Evolutionary conservation across 2,113 vertebrate genomes (phyloP).

Genomic region (Phalacrocorax brasilianus): DNA sequence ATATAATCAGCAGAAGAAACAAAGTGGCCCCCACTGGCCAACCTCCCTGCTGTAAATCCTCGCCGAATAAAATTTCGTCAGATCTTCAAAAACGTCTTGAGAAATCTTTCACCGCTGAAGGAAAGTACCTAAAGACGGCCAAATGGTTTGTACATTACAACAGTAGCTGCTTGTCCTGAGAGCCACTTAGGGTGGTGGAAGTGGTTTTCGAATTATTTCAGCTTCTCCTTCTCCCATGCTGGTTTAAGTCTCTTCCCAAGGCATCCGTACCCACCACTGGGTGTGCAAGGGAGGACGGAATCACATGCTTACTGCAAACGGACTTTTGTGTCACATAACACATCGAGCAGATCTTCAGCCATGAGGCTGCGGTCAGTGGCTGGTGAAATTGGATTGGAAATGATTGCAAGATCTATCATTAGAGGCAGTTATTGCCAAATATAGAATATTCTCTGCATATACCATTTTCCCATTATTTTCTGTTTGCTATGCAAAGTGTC

Average conservation of each 20-base stretch:
- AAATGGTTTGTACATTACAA: neutral
- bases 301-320: neutral
- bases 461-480: neutral
- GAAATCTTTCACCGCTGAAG: neutral
- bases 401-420: neutral
- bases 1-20: neutral
- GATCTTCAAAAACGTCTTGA: neutral
- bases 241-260: neutral
- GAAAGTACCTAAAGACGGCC: neutral
- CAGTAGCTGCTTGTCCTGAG: neutral
- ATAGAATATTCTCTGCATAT: neutral
- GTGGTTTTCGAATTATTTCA: neutral
- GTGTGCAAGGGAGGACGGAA: neutral
- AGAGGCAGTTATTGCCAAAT: neutral
- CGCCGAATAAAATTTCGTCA: neutral
- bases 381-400: neutral
- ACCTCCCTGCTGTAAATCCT: neutral
- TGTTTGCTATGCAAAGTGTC: neutral
- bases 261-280: rapidly evolving
- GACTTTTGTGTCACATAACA: rapidly evolving
- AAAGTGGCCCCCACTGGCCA: neutral
- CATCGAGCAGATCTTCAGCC: neutral
- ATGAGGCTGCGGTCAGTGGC: neutral
- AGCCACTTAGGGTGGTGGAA: neutral
- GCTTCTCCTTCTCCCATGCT: neutral